Evolutionary conservation across 2,113 vertebrate species (phyloP).

Genomic region (Holacanthus passer): DNA sequence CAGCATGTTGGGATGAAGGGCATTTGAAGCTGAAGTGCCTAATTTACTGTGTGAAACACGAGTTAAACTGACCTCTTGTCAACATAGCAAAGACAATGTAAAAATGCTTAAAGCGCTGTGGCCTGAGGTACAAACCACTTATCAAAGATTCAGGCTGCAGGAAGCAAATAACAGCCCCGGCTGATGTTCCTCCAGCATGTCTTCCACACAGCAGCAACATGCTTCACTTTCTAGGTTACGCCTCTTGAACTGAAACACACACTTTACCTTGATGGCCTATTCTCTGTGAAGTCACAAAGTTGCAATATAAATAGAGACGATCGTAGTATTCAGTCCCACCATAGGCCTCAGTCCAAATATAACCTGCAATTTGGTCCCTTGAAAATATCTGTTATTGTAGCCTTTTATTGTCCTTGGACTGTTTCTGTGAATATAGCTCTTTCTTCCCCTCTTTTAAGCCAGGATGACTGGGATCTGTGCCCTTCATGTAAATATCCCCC

Average conservation of each 20-base stretch:
- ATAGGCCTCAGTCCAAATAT: constrained; percentile 58
- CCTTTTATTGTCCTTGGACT: constrained; percentile 68
- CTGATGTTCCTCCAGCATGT: background rate
- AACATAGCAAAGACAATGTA: constrained; percentile 23
- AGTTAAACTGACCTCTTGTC: constrained; percentile 52
- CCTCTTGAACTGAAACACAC: constrained; percentile 52
- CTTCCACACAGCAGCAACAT: constrained; percentile 12
- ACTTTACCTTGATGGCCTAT: constrained; percentile 43
- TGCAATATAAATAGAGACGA: constrained; percentile 60
- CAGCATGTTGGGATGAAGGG: constrained; percentile 65
- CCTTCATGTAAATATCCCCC: constrained; percentile 77
- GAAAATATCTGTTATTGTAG: constrained; percentile 63
- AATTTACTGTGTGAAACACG: constrained; percentile 62
- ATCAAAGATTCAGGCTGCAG: constrained; percentile 21
- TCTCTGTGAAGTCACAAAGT: constrained; percentile 33
- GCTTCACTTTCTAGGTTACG: constrained; percentile 41
- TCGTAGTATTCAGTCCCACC: constrained; percentile 47
- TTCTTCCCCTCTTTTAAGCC: constrained; percentile 40
- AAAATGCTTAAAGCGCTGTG: background rate
- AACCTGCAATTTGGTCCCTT: constrained; percentile 69
- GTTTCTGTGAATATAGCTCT: constrained; percentile 42
- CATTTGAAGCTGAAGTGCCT: constrained; percentile 57
- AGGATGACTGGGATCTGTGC: constrained; percentile 61
- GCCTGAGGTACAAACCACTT: constrained; percentile 2
- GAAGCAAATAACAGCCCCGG: constrained; percentile 13